These are phyloP conservation scores for Threskiornis aethiopicus DNA, from an alignment of 2,797 vertebrate species.

Conservation along the genomic window DNA sequence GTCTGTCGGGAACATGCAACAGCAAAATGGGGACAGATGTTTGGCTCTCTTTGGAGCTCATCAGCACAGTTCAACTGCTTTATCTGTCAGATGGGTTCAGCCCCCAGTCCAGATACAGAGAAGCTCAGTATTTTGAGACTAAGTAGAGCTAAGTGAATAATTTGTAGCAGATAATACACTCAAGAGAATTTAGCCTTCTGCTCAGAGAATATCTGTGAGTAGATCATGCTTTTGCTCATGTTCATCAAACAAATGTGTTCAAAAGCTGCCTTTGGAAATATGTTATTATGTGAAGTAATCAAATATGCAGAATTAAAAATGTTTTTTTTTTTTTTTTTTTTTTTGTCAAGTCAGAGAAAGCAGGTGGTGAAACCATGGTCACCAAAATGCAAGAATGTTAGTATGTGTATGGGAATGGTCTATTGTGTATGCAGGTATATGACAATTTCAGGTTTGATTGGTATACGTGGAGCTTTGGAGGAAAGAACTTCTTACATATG, in stretches of 20 bases:
- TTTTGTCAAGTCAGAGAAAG: neutral
- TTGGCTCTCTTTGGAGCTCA: conserved; percentile 56
- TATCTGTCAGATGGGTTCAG: conserved; percentile 38
- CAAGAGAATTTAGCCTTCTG: neutral
- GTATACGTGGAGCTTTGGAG: neutral
- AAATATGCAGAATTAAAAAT: neutral
- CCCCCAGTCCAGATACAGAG: neutral
- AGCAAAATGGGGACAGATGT: conserved; percentile 58
- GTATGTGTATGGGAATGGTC: neutral
- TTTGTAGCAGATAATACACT: neutral
- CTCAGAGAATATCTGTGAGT: neutral
- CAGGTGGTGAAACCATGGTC: fast-evolving
- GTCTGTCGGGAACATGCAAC: conserved; percentile 9
- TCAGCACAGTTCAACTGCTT: conserved; percentile 47
- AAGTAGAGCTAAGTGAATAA: conserved; percentile 8
- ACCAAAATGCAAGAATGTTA: neutral
- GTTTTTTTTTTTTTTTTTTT: fast-evolving
- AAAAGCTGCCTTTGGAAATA: neutral
- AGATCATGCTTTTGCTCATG: neutral
- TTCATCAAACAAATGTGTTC: neutral
- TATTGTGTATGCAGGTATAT: neutral
- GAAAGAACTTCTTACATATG: fast-evolving
- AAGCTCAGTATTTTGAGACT: conserved; percentile 5
- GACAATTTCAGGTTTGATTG: neutral
- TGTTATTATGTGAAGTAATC: neutral